Evolutionary conservation across 2,888 invertebrate genomes (phyloP).

Genomic region (Tuberolachnus salignus): DNA sequence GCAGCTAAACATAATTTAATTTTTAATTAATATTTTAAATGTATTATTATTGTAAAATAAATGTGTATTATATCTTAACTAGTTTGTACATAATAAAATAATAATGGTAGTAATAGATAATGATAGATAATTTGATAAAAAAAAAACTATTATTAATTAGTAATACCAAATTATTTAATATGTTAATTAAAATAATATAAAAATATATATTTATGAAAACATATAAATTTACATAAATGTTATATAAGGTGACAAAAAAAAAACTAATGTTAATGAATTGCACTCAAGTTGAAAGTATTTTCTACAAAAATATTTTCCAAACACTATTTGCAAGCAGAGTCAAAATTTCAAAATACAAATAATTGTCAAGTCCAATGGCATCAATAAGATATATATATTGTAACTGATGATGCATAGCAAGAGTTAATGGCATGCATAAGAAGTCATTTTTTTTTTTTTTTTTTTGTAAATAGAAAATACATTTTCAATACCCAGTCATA

Average conservation of each 20-base stretch:
- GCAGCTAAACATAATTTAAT: slow-evolving; percentile 1
- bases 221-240: not conserved
- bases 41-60: not conserved
- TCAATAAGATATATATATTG: not conserved
- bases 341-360: too few relatives aligned
- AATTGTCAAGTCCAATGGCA: too few relatives aligned
- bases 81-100: too few relatives aligned
- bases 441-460: too few relatives aligned
- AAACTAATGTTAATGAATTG: too few relatives aligned
- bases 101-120: too few relatives aligned
- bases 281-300: too few relatives aligned
- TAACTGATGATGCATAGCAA: not conserved
- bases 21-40: not conserved
- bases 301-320: too few relatives aligned
- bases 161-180: not conserved
- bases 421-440: too few relatives aligned
- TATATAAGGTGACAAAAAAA: not conserved
- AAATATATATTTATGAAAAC: not conserved
- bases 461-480: not conserved
- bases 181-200: too few relatives aligned
- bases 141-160: not conserved
- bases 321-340: too few relatives aligned
- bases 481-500: slow-evolving; percentile 9
- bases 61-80: not conserved
- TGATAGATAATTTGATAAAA: not conserved